These are phyloP conservation scores for Chloropsis hardwickii DNA, from an alignment of 2,113 vertebrate species.

Conservation along the genomic window DNA sequence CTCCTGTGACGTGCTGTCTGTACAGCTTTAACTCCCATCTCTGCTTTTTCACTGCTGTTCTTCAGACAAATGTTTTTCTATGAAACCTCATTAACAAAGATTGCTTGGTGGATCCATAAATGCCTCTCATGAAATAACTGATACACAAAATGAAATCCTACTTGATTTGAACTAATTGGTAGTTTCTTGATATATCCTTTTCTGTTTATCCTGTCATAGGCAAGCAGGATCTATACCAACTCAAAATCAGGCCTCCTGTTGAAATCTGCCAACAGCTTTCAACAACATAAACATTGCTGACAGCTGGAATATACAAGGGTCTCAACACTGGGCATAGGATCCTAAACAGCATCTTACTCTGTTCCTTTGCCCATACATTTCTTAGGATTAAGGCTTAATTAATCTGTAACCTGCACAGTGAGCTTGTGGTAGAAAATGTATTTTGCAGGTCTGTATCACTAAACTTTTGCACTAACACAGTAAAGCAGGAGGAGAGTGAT, in stretches of 20 bases:
- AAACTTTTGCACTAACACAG: neutral
- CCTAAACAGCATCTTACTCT: neutral
- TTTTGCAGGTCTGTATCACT: neutral
- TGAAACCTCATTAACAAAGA: neutral
- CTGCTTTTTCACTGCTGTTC: neutral
- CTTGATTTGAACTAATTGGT: neutral
- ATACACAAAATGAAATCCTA: neutral
- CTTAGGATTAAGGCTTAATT: neutral
- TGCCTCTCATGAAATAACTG: neutral
- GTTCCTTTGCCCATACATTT: neutral
- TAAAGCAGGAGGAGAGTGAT: neutral
- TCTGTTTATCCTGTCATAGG: neutral
- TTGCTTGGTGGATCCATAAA: neutral
- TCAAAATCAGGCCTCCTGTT: neutral
- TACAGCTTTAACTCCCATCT: neutral
- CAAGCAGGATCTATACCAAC: neutral
- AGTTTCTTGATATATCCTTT: neutral
- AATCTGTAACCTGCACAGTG: neutral
- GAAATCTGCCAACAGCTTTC: neutral
- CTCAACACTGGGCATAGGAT: neutral
- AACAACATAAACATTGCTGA: neutral
- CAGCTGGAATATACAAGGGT: neutral
- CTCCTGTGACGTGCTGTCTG: fast-evolving
- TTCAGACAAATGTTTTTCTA: neutral
- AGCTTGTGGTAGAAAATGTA: neutral